These are phyloP conservation scores for Galeopterus variegatus DNA, from an alignment of 2,113 vertebrate species.

Conservation along the genomic window DNA sequence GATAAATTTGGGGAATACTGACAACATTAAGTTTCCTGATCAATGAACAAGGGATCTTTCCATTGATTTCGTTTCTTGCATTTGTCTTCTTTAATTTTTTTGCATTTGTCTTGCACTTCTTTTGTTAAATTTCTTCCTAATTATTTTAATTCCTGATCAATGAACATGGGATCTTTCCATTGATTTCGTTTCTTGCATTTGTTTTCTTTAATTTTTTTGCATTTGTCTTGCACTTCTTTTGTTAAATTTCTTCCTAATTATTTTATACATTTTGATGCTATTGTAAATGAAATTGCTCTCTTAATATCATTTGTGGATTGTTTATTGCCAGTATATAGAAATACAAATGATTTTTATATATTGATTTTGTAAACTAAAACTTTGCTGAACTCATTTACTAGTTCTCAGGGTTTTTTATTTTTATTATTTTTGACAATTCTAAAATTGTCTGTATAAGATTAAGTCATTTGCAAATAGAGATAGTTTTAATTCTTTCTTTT, in stretches of 20 bases:
- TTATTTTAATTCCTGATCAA: neutral
- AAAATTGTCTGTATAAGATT: neutral
- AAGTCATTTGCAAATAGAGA: neutral
- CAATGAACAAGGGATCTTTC: neutral
- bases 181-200: neutral
- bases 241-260: neutral
- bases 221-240: neutral
- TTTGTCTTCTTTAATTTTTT: neutral
- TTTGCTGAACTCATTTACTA: neutral
- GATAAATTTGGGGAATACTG: neutral
- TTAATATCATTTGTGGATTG: neutral
- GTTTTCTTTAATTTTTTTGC: neutral
- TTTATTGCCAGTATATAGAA: neutral
- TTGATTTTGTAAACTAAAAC: constrained; percentile 21
- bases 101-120: neutral
- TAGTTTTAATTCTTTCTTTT: constrained; percentile 31
- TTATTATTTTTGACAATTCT: too few relatives aligned
- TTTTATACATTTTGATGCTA: neutral
- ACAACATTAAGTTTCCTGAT: neutral
- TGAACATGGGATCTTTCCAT: neutral
- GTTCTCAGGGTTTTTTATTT: neutral
- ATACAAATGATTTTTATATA: neutral
- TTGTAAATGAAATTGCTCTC: neutral
- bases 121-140: neutral
- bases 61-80: neutral